Evolutionary conservation across 2,113 vertebrate genomes (phyloP).

Genomic region (Halichoeres trimaculatus): DNA sequence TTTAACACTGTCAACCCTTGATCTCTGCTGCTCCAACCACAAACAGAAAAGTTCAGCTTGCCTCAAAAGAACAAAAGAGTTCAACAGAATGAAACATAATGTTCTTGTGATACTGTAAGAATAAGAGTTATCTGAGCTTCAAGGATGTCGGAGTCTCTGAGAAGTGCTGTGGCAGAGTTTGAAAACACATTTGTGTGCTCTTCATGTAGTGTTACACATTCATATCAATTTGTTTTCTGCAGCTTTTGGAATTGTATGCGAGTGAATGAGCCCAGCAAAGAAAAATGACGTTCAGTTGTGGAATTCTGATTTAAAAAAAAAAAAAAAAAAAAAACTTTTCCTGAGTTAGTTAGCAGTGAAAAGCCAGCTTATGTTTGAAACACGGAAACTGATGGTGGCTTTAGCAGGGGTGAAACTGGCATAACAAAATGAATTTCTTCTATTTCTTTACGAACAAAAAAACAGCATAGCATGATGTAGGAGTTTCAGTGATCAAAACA

Average conservation of each 20-base stretch:
- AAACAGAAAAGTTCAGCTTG: not conserved
- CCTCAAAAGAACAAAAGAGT: not conserved
- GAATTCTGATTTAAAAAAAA: not conserved
- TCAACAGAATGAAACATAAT: too few species aligned
- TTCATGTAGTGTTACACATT: not conserved
- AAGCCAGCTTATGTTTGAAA: not conserved
- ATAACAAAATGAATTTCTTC: not conserved
- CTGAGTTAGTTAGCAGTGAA: not conserved
- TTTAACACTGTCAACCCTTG: not conserved
- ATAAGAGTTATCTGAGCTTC: not conserved
- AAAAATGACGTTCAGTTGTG: not conserved
- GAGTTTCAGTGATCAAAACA: conserved; percentile 1
- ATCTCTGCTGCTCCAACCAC: not conserved
- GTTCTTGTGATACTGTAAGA: not conserved
- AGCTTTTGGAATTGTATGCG: not conserved
- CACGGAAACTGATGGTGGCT: not conserved
- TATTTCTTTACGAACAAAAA: not conserved
- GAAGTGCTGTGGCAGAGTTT: not conserved
- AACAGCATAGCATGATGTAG: not conserved
- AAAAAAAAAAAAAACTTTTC: not conserved
- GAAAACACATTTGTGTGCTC: not conserved
- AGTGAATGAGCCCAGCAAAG: conserved; percentile 3
- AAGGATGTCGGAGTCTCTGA: not conserved
- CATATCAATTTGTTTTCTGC: conserved; percentile 2
- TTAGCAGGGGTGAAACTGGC: not conserved